Base-by-base conservation (phyloP, 1,140 invertebrate species). In the Vanessa atalanta region DNA sequence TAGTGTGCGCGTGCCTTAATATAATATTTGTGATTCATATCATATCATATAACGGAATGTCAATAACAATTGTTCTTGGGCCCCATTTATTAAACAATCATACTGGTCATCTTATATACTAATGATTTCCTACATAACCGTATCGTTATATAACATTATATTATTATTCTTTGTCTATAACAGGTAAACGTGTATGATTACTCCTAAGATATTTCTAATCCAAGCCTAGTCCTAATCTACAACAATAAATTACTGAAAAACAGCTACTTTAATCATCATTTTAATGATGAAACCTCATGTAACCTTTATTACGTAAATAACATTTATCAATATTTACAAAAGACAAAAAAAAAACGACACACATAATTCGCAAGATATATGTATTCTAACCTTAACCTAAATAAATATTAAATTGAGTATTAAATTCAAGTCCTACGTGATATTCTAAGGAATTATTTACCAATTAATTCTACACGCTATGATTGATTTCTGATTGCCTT, bases 41-140 rank as follows among this genome's bases (percentile, higher is more conserved):
- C 11, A 67, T 55, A 67, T 55, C 16, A 57, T 60, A 69, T 47
- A 57, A 43, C 53, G 66, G 66, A 69, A 69, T 69, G 66, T 69
- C 43, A 69, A 69, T 43, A 69, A 43, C 16, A 60, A 69, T 55
- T 69, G 50, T 60, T 47, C 53, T 69, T 57, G 51, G 66, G 66
- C 31, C 66, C 66, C 53, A 23, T 57, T 69, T 69, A 14, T n/a
- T 57, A 60, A 57, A 26, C 53, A 47, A 15, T 57, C 66, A 57
- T 60, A 15, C 31, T 20, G 14, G 12, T 57, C 66, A 23, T 43
- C 37, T 61, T 55, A 55, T 55, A 55, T 20, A 55, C 5, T 55
- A 57, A 57, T 57, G 15, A 11, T 57, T 55, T 9, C 12, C 53
- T 57, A 57, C 16, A 57, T 57, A 50, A 50, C 13, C 23, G 12